Percentiles rank a stretch among this genome's conserved stretches.
These are phyloP conservation scores for Hemicentrotus pulcherrimus DNA, from an alignment of 35 echinoderm and acorn worm species.

Conservation along the genomic window DNA sequence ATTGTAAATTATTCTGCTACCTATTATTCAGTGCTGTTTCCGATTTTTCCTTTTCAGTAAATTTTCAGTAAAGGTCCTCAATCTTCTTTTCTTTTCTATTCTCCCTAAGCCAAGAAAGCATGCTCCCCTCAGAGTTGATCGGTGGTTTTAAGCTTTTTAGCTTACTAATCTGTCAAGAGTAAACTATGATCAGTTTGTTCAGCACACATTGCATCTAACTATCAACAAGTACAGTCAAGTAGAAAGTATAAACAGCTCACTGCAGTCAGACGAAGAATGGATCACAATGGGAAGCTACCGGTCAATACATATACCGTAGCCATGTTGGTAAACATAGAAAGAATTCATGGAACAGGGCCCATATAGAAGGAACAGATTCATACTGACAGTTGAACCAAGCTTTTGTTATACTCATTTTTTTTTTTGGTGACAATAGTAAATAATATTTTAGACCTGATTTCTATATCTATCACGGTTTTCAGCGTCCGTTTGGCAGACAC, in stretches of 20 bases:
- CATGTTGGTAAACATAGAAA: background rate
- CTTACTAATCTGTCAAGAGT: background rate
- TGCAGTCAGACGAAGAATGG: background rate
- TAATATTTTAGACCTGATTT: too few species aligned
- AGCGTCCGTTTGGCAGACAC: too few species aligned
- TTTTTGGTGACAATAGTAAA: too few species aligned
- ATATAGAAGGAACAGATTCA: too few species aligned
- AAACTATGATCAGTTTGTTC: background rate
- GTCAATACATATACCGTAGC: background rate
- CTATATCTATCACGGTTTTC: too few species aligned
- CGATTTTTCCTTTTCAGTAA: too few species aligned
- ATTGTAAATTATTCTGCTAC: too few species aligned
- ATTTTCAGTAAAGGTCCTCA: too few species aligned
- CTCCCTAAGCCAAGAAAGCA: background rate
- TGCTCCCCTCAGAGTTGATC: background rate
- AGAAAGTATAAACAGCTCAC: background rate
- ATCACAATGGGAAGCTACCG: background rate
- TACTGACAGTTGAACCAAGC: too few species aligned
- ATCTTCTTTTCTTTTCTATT: too few species aligned
- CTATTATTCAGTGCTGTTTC: too few species aligned
- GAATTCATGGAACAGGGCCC: background rate
- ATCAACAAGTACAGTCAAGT: background rate
- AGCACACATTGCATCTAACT: background rate
- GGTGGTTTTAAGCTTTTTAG: background rate
- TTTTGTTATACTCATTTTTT: too few species aligned